Base-by-base conservation (phyloP, 1,140 invertebrate genomes). In the Bombus superbus region DNA sequence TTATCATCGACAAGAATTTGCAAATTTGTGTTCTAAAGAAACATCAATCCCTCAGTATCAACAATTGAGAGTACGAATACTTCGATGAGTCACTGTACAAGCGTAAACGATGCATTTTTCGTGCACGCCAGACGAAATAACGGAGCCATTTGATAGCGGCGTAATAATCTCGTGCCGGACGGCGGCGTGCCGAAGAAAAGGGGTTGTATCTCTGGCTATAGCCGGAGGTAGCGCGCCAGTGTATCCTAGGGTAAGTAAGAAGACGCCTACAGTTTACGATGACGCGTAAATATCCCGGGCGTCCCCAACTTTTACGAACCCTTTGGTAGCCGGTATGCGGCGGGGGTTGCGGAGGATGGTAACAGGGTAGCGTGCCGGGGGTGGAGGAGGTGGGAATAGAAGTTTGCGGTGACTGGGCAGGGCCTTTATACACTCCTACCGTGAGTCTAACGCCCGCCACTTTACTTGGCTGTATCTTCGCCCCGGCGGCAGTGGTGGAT, bases 401-500 rank as follows among this genome's bases (percentile, higher is more conserved):
- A 87, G 91, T 92, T 91, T 92, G 89, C 90, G 92, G 92, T 93
- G 93, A 90, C 92, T 90, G 88, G 86, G 86, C 90, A 91, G 88
- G 92, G 92, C 90, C 88, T 94, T 94, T 93, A 94, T 94, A 92
- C 91, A 93, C 93, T 93, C 79, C 82, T 81, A 81, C 87, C 82
- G 40, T 32, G 83, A 91, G 88, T 92, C 87, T 89, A 91, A 89
- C 86, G 89, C 81, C 83, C 88, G 86, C 88, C 84, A 88, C 90
- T 91, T 91, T 77, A 91, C 88, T 91, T 75, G 57, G 85, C 75
- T 93, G 90, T 93, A 93, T 94, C 92, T 93, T 91, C 86, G 88
- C 89, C 90, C 42, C 18, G 73, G 22, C n/a, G 90, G 82, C 77
- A 81, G 64, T 74, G 81, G 77, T 90, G 75, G 90, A 92, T 91